Conservation (phyloP, 2,113 vertebrate species). For the Tor tambroides region DNA sequence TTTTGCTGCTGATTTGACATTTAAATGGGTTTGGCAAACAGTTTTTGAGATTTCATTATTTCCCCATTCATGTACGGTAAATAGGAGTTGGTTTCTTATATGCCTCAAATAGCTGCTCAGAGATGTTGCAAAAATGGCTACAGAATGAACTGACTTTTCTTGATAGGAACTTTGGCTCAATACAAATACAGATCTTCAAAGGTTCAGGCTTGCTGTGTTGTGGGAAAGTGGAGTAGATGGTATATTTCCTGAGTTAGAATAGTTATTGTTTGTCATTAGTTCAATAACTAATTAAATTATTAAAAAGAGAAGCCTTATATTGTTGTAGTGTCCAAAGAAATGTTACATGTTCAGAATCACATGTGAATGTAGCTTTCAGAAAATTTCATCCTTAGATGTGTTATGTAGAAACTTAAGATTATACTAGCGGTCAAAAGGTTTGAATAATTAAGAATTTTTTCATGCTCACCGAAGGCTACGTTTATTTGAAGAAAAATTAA, state of each 20-base stretch:
- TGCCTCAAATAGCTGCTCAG: not conserved
- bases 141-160: not conserved
- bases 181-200: not conserved
- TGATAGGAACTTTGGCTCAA: not conserved
- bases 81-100: not conserved
- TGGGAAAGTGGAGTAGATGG: not conserved
- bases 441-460: too few relatives aligned
- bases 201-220: not conserved
- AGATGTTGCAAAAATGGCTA: not conserved
- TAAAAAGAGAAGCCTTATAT: not conserved
- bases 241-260: not conserved
- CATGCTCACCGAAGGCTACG: too few relatives aligned
- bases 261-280: not conserved
- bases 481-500: too few relatives aligned
- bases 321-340: not conserved
- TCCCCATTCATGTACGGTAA: not conserved
- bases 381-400: not conserved
- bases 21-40: not conserved
- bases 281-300: not conserved
- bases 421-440: not conserved
- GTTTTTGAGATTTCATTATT: not conserved
- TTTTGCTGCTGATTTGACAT: not conserved
- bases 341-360: not conserved
- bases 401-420: not conserved
- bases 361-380: not conserved